phyloP scores from a whole-genome alignment of 2,888 invertebrate genomes.

The Mythimna lalbum region DNA sequence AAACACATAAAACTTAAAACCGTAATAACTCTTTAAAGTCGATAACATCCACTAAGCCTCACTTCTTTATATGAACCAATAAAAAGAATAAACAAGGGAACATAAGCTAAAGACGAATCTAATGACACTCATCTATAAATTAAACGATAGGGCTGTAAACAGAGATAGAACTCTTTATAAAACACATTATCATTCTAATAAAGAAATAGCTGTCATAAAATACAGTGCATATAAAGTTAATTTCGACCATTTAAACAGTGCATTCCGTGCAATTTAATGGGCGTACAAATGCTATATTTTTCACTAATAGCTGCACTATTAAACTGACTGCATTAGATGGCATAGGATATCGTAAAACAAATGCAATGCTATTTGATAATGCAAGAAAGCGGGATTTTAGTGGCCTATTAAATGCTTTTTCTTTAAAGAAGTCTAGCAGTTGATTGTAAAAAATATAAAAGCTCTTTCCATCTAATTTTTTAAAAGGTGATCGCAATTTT shows the following conservation, averaged over 20 bases:
- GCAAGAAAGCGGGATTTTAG: constrained; percentile 11
- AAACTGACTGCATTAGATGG: constrained; percentile 58
- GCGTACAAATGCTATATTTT: constrained; percentile 66
- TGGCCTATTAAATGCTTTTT: neutral
- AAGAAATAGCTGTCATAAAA: constrained; percentile 57
- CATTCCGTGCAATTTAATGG: constrained; percentile 53
- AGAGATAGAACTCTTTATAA: constrained; percentile 37
- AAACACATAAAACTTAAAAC: constrained; percentile 26
- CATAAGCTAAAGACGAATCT: constrained; percentile 38
- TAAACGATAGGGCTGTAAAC: constrained; percentile 57
- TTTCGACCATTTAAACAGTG: constrained; percentile 51
- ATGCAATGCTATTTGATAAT: constrained; percentile 36
- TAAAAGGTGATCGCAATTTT: neutral
- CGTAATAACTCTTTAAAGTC: constrained; percentile 9
- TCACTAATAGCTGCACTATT: constrained; percentile 72
- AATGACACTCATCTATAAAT: constrained; percentile 61
- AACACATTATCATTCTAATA: constrained; percentile 53
- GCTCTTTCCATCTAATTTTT: neutral
- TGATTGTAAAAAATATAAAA: neutral
- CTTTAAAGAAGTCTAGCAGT: neutral
- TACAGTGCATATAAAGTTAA: constrained; percentile 51
- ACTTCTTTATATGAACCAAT: constrained; percentile 48
- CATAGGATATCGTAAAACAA: constrained; percentile 49
- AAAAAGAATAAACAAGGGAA: constrained; percentile 55
- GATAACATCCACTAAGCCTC: constrained; percentile 33